Percentiles rank a stretch among this genome's conserved stretches.
Conservation (phyloP, 2,888 invertebrate genomes). For the Chaetogeoica ovagalla region DNA sequence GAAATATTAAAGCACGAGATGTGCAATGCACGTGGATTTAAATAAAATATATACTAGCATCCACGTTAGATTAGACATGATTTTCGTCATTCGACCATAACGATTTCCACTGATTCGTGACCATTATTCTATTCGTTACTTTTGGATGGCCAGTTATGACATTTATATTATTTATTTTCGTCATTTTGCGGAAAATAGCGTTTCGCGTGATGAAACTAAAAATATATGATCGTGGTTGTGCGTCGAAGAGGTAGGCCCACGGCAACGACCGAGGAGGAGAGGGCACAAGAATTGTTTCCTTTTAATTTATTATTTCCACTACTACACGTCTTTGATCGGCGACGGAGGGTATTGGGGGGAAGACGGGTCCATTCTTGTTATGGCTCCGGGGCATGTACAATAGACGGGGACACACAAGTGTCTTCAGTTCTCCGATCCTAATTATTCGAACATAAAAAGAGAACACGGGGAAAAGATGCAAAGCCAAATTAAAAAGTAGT, state of each 20-base stretch:
- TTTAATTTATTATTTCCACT: constrained; percentile 7
- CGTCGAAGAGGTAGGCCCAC: not conserved
- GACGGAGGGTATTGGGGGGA: not conserved
- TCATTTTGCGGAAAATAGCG: too few species aligned
- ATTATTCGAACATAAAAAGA: not conserved
- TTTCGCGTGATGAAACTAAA: not conserved
- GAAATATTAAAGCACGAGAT: too few species aligned
- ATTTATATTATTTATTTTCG: too few species aligned
- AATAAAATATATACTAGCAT: too few species aligned
- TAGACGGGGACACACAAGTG: not conserved
- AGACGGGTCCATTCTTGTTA: not conserved
- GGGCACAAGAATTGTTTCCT: not conserved
- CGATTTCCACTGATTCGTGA: too few species aligned
- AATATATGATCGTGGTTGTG: not conserved
- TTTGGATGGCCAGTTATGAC: too few species aligned
- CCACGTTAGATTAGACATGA: too few species aligned
- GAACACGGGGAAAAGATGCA: not conserved
- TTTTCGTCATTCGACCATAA: too few species aligned
- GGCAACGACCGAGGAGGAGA: too few species aligned
- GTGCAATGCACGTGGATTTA: too few species aligned
- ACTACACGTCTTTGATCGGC: not conserved
- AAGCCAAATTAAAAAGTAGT: constrained; percentile 6
- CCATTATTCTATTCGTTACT: too few species aligned
- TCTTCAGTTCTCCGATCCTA: not conserved
- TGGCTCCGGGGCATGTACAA: not conserved